Evolutionary conservation across 35 echinoderm and acorn worm genomes (phyloP).

Genomic region (Patiria miniata): DNA sequence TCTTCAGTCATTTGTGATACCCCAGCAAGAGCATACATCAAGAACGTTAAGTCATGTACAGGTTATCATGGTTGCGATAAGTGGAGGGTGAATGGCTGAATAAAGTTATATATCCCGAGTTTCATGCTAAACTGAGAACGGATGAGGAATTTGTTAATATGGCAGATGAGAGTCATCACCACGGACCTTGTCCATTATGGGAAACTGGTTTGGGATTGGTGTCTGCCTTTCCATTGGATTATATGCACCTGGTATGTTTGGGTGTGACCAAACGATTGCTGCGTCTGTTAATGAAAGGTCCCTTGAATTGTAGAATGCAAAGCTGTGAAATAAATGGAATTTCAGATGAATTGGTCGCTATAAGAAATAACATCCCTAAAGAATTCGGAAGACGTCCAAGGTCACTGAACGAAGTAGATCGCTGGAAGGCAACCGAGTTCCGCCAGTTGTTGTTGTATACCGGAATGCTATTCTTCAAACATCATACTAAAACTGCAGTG

Average conservation of each 20-base stretch:
- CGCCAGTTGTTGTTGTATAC: slow-evolving; percentile 61
- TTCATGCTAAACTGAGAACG: slow-evolving; percentile 37
- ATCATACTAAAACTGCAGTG: slow-evolving; percentile 4
- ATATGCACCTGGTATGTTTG: slow-evolving; percentile 73
- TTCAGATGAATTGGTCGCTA: slow-evolving; percentile 34
- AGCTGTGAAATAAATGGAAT: slow-evolving; percentile 14
- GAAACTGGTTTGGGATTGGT: slow-evolving; percentile 46
- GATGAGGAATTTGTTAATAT: slow-evolving; percentile 35
- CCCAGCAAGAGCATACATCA: slow-evolving; percentile 60
- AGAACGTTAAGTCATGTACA: slow-evolving; percentile 30
- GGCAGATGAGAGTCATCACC: slow-evolving; percentile 43
- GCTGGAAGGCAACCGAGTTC: slow-evolving; percentile 71
- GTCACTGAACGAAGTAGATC: slow-evolving; percentile 52
- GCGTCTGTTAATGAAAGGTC: slow-evolving; percentile 53
- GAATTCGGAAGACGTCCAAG: slow-evolving; percentile 67
- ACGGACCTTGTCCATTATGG: slow-evolving; percentile 11
- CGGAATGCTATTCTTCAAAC: slow-evolving; percentile 34
- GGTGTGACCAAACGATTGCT: slow-evolving; percentile 55
- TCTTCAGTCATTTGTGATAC: slow-evolving; percentile 64
- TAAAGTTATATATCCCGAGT: slow-evolving; percentile 61
- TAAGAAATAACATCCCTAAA: slow-evolving; percentile 30
- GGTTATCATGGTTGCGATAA: slow-evolving; percentile 63
- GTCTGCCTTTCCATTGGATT: slow-evolving; percentile 57
- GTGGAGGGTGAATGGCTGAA: slow-evolving; percentile 42
- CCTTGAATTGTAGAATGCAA: slow-evolving; percentile 27